Conservation (phyloP, 2,113 vertebrate species). For the Alectura lathami region DNA sequence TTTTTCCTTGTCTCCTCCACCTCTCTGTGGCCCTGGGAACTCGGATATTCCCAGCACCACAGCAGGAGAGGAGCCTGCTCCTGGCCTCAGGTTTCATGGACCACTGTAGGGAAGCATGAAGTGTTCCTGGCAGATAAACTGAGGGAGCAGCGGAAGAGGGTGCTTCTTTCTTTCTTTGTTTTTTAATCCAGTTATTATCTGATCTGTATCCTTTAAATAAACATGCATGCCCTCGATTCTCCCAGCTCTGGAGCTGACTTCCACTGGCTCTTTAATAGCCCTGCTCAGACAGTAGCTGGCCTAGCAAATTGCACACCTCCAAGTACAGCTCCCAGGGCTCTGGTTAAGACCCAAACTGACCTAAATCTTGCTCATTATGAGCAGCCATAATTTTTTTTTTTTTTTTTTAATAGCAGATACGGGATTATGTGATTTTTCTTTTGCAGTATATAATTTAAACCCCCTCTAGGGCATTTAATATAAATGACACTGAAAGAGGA, state of each 20-base stretch:
- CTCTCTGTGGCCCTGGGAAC: constrained; percentile 24
- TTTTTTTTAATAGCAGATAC: neutral
- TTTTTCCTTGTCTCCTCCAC: neutral
- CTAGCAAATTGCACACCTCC: neutral
- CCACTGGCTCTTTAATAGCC: neutral
- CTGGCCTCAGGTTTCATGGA: constrained; percentile 30
- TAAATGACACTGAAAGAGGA: neutral
- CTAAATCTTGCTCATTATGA: neutral
- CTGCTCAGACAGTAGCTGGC: neutral
- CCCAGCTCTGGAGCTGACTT: neutral
- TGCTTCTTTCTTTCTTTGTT: neutral
- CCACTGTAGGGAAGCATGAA: neutral
- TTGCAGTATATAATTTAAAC: neutral
- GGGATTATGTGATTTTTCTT: constrained; percentile 20
- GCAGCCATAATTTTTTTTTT: neutral
- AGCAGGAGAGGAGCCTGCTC: neutral
- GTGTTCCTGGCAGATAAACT: neutral
- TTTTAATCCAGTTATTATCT: constrained; percentile 30
- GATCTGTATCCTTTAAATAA: constrained; percentile 33
- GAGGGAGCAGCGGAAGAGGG: neutral
- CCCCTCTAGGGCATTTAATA: neutral
- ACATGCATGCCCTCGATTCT: neutral
- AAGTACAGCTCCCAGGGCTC: neutral
- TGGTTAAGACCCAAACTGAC: neutral
- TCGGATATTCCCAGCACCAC: neutral